Base-by-base conservation (phyloP, 2,797 vertebrate species). In the Xyrichtys novacula region DNA sequence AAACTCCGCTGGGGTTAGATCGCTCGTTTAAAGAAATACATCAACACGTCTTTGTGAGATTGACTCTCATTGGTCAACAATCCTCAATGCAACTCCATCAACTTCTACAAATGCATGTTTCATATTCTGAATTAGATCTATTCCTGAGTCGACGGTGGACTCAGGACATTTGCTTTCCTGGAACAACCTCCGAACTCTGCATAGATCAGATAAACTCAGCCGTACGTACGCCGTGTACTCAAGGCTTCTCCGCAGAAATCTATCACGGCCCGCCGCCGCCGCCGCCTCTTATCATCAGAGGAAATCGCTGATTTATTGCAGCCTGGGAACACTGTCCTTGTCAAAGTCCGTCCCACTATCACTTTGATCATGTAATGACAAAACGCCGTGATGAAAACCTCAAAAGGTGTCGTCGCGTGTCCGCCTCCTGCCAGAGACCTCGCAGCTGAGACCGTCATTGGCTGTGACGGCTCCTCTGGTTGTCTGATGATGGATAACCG, bases 401-500 rank as follows among this genome's bases (percentile, higher is more conserved):
- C 65, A 60, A 63, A 63, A 66, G 71, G 66, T 74, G 74, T 58
- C 19, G 47, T 29, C 2, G 16, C 11, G 2, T 7, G 43, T 52
- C 78, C 49, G 43, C 81, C 73, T 29, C 25, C 79, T 49, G 68
- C 44, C 74, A 32, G 29, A 52, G 58, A 65, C 59, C 65, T 66
- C 65, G 39, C 42, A n/a, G 23, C 74, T 29, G 20, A 61, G 44
- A 47, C 66, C 53, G 11, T 74, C 80, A 53, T 60, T 67, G 56
- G 74, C 31, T 46, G 34, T 2, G 64, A 62, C 53, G 17, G 64
- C 36, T 67, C 49, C 62, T 55, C 63, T 38, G 66, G 44, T 74
- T 38, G 49, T 53, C 60, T 6, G 58, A 67, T 92, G 89, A 92
- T 86, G 72, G 87, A 91, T 88, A 87, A 84, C 88, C 6, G 10